Percentiles rank a stretch among this genome's conserved stretches.
These are phyloP conservation scores for Pilophorus perplexus DNA, from an alignment of 2,888 invertebrate species.

Conservation along the genomic window DNA sequence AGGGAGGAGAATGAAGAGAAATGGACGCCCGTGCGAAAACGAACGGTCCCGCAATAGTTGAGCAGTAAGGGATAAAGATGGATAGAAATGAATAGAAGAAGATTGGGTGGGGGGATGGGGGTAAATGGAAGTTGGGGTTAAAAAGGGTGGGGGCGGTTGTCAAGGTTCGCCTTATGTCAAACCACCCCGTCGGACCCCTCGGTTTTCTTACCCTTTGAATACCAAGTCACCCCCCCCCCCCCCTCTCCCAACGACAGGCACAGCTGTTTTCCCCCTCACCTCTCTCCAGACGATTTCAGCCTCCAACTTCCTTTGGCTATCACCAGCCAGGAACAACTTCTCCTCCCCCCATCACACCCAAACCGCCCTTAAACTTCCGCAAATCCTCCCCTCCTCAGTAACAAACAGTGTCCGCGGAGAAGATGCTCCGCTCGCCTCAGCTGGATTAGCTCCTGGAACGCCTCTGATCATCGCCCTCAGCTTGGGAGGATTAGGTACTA, in stretches of 20 bases:
- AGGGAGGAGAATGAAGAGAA: conserved; percentile 30
- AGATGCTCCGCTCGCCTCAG: too few species aligned
- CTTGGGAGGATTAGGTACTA: too few species aligned
- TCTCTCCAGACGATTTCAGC: too few species aligned
- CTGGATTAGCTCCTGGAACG: too few species aligned
- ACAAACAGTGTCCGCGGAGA: too few species aligned
- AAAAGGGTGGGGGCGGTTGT: neutral
- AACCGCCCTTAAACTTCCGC: neutral
- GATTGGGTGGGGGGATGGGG: neutral
- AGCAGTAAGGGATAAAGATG: conserved; percentile 12
- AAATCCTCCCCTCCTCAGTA: too few species aligned
- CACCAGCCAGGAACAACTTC: too few species aligned
- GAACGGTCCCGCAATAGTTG: conserved; percentile 33
- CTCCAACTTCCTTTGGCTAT: too few species aligned
- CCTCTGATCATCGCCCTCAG: too few species aligned
- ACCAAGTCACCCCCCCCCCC: conserved; percentile 9
- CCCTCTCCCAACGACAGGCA: neutral
- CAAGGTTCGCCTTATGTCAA: conserved; percentile 23
- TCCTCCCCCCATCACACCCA: neutral
- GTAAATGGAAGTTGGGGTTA: neutral
- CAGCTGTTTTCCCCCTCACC: too few species aligned
- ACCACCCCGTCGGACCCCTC: conserved; percentile 20
- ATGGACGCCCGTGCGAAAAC: conserved; percentile 30
- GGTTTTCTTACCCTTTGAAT: conserved; percentile 27
- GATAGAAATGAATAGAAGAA: conserved; percentile 30